These are phyloP conservation scores for Phylloscopus collybita DNA, from an alignment of 2,797 vertebrate species.

Conservation along the genomic window DNA sequence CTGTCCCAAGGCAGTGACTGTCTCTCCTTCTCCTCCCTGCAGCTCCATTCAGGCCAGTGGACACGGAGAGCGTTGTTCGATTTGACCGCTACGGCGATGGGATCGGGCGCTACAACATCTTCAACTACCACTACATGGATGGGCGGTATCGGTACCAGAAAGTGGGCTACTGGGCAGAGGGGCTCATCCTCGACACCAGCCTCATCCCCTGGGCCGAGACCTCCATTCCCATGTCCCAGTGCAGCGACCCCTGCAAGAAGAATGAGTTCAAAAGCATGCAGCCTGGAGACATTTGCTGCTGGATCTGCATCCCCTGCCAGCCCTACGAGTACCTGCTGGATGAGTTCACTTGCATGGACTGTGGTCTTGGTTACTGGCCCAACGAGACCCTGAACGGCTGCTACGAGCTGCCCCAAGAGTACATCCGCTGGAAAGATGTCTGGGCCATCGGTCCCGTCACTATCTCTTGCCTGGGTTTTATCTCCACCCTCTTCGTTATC, in stretches of 20 bases:
- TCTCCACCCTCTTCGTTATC: slow-evolving; percentile 91
- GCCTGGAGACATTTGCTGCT: slow-evolving; percentile 98
- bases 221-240: slow-evolving; percentile 90
- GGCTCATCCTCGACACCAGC: slow-evolving; percentile 86
- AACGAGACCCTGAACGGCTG: slow-evolving; percentile 91
- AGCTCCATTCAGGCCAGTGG: slow-evolving; percentile 93
- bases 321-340: slow-evolving; percentile 92
- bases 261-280: slow-evolving; percentile 98
- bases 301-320: slow-evolving; percentile 98
- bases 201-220: slow-evolving; percentile 86
- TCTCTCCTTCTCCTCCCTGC: slow-evolving; percentile 13
- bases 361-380: slow-evolving; percentile 93
- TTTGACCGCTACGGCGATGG: slow-evolving; percentile 92
- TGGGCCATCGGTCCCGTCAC: slow-evolving; percentile 96
- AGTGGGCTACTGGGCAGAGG: slow-evolving; percentile 96
- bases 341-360: slow-evolving; percentile 94
- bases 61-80: slow-evolving; percentile 86
- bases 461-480: slow-evolving; percentile 93
- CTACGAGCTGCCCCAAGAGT: slow-evolving; percentile 94
- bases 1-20: background rate
- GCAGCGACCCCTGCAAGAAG: slow-evolving; percentile 95
- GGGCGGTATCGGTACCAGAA: slow-evolving; percentile 89
- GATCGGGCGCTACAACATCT: slow-evolving; percentile 98
- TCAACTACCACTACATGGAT: slow-evolving; percentile 87
- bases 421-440: slow-evolving; percentile 94